Evolutionary conservation across 2,888 invertebrate species (phyloP).

Genomic region (Rhamnusium bicolor): DNA sequence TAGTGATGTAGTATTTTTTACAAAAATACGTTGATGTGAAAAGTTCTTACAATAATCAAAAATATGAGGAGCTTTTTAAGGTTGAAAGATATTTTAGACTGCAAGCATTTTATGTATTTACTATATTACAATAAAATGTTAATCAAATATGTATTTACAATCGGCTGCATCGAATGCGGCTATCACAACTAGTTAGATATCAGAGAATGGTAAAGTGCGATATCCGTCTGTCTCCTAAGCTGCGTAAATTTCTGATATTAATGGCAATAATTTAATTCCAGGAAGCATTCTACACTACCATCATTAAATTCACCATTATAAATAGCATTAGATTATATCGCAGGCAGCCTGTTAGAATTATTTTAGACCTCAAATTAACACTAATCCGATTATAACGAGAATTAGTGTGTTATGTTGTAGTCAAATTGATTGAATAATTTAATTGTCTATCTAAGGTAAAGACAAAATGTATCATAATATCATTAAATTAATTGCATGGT

Average conservation of each 20-base stretch:
- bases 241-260: slow-evolving; percentile 40
- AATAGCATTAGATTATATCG: slow-evolving; percentile 40
- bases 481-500: neutral
- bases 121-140: no score
- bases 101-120: no score
- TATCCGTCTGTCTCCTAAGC: slow-evolving; percentile 31
- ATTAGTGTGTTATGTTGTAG: slow-evolving; percentile 14
- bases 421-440: slow-evolving; percentile 19
- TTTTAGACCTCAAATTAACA: slow-evolving; percentile 38
- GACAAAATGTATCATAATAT: slow-evolving; percentile 7
- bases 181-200: slow-evolving; percentile 4
- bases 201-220: slow-evolving; percentile 3
- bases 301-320: slow-evolving; percentile 38
- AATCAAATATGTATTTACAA: neutral
- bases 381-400: slow-evolving; percentile 29
- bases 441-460: slow-evolving; percentile 9
- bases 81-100: no score
- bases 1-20: no score
- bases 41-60: no score
- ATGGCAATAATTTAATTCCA: slow-evolving; percentile 41
- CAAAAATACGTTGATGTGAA: no score
- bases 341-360: slow-evolving; percentile 32
- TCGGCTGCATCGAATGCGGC: neutral
- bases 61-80: no score
- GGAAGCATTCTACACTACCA: slow-evolving; percentile 38